These are phyloP conservation scores for Glaucidium brasilianum DNA, from an alignment of 2,113 vertebrate species.

Conservation along the genomic window DNA sequence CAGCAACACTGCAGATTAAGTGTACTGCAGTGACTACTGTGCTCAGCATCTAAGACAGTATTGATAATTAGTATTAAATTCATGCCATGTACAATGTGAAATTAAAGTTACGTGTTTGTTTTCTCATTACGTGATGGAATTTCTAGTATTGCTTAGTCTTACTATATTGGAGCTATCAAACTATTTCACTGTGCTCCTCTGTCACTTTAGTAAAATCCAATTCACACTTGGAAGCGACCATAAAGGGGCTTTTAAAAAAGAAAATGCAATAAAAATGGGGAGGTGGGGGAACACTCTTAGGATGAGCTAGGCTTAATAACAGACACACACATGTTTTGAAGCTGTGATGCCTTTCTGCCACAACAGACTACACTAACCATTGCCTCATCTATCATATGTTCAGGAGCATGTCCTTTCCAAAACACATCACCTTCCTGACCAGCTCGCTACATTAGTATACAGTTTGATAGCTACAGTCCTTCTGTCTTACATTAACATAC, in stretches of 20 bases:
- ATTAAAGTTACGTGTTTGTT: background rate
- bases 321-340: background rate
- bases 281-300: background rate
- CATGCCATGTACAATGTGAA: background rate
- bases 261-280: background rate
- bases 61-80: slow-evolving; percentile 17
- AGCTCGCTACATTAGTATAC: background rate
- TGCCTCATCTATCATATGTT: background rate
- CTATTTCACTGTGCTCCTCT: background rate
- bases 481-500: background rate
- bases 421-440: background rate
- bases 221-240: background rate
- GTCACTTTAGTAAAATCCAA: background rate
- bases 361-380: background rate
- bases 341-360: background rate
- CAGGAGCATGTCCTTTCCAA: background rate
- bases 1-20: background rate
- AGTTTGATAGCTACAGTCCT: background rate
- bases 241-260: background rate
- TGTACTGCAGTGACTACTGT: background rate
- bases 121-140: background rate
- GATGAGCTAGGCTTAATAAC: background rate
- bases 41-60: background rate
- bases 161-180: background rate
- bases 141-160: background rate